Conservation (phyloP, 1,140 invertebrate species). For the Drosophila ohnishii region DNA sequence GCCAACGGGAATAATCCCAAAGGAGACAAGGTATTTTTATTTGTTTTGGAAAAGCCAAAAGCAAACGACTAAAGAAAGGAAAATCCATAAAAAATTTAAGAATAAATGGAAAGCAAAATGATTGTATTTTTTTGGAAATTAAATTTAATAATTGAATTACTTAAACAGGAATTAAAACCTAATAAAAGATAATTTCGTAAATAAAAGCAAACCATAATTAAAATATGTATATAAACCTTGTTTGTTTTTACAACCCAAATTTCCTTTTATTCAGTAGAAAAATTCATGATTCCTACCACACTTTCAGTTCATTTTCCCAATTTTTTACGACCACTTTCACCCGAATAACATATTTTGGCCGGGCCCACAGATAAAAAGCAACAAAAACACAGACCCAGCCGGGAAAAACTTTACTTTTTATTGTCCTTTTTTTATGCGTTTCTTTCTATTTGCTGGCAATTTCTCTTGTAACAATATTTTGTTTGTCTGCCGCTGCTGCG, state of each 20-base stretch:
- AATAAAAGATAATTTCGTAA: background rate
- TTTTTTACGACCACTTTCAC: conserved; percentile 55
- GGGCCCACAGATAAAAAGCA: conserved; percentile 21
- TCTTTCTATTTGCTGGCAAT: conserved; percentile 64
- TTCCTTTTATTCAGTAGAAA: conserved; percentile 18
- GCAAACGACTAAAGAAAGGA: background rate
- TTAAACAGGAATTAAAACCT: background rate
- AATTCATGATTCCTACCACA: conserved; percentile 17
- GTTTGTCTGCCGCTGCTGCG: conserved; percentile 51
- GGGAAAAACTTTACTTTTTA: conserved; percentile 50
- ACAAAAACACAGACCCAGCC: background rate
- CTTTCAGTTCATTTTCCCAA: conserved; percentile 30
- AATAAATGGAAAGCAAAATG: background rate
- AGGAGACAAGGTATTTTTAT: conserved; percentile 31
- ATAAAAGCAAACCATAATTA: conserved; percentile 1
- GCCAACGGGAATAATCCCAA: conserved; percentile 32
- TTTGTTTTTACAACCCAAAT: conserved; percentile 18
- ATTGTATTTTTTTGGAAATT: background rate
- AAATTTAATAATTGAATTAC: background rate
- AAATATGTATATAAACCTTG: background rate
- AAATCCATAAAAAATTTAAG: conserved; percentile 2
- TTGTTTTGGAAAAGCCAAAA: conserved; percentile 12
- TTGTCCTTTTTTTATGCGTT: conserved; percentile 50
- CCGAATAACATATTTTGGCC: conserved; percentile 40
- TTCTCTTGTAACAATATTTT: conserved; percentile 70